Percentiles rank a stretch among this genome's conserved stretches.
Evolutionary conservation across 2,888 invertebrate species (phyloP).

Genomic region (Therioaphis trifolii): DNA sequence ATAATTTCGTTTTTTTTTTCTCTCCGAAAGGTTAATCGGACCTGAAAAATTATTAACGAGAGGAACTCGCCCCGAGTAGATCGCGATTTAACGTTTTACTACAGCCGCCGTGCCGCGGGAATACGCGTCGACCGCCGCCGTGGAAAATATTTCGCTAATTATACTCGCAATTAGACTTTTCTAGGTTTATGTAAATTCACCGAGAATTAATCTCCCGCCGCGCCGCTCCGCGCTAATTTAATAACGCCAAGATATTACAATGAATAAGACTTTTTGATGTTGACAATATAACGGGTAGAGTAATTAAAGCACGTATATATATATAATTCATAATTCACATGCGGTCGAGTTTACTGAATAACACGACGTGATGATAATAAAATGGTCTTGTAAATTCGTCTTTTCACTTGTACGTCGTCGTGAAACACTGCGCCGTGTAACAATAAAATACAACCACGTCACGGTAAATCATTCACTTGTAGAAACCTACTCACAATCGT

Average conservation of each 20-base stretch:
- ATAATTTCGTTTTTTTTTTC: no score
- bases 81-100: no score
- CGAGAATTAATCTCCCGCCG: neutral
- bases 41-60: no score
- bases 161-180: neutral
- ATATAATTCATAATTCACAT: neutral
- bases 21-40: no score
- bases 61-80: no score
- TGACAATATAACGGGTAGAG: neutral
- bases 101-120: no score
- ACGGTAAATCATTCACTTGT: no score
- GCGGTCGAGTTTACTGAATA: neutral
- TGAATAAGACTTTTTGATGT: neutral
- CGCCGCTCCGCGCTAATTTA: neutral
- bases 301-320: conserved; percentile 18
- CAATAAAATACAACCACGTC: no score
- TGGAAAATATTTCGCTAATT: neutral
- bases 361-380: neutral
- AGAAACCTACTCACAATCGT: no score
- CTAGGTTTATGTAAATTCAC: neutral
- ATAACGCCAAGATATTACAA: neutral
- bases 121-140: no score
- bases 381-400: neutral
- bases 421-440: no score
- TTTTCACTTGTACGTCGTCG: neutral